Conservation (phyloP, 2,113 vertebrate genomes). For the Engystomops pustulosus region DNA sequence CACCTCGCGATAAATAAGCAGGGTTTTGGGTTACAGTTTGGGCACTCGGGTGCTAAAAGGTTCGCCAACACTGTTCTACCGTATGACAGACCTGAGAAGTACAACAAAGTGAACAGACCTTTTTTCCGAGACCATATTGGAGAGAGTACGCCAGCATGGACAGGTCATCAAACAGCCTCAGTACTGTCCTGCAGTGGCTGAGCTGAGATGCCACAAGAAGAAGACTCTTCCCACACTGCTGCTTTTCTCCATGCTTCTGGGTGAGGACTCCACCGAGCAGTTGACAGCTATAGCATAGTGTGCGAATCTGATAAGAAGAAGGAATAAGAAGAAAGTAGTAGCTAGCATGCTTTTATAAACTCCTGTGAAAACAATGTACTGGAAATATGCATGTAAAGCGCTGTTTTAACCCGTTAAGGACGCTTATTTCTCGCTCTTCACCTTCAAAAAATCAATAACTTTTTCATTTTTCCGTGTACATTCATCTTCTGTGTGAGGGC, state of each 20-base stretch:
- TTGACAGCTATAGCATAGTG: slow-evolving; percentile 85
- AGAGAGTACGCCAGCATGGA: slow-evolving; percentile 84
- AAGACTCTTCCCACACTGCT: slow-evolving; percentile 74
- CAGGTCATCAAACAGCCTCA: slow-evolving; percentile 90
- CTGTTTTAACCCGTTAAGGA: no score
- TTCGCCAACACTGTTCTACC: no score
- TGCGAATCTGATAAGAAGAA: slow-evolving; percentile 76
- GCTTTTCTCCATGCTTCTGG: slow-evolving; percentile 46
- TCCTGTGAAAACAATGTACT: no score
- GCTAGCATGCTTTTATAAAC: background rate
- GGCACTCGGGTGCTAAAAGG: no score
- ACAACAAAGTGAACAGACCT: slow-evolving; percentile 80
- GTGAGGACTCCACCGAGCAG: slow-evolving; percentile 83
- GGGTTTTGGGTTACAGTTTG: no score
- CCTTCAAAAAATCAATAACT: no score
- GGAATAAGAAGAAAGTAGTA: background rate
- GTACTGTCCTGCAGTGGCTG: slow-evolving; percentile 85
- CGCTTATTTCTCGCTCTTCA: no score
- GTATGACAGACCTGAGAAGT: no score
- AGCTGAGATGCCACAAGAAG: slow-evolving; percentile 84
- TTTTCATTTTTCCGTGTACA: no score
- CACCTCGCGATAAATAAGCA: no score
- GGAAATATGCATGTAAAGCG: no score
- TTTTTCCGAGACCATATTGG: slow-evolving; percentile 83
- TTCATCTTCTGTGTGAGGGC: no score